Conservation (phyloP, 2,888 invertebrate genomes). For the Cabera pusaria region DNA sequence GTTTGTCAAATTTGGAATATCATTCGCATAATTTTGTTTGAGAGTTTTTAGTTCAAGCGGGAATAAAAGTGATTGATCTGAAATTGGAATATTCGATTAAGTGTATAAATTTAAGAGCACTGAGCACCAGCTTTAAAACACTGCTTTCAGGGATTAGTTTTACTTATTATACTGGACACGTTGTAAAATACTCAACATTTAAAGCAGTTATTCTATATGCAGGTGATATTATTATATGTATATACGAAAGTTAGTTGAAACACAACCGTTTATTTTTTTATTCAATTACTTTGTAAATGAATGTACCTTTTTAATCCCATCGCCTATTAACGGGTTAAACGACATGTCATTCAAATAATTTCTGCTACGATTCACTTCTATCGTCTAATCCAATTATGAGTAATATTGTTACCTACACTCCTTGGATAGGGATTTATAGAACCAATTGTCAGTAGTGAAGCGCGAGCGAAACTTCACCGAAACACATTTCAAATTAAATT, state of each 20-base stretch:
- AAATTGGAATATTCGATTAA: slow-evolving; percentile 6
- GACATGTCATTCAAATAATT: slow-evolving; percentile 67
- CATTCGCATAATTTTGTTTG: slow-evolving; percentile 19
- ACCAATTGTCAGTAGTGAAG: slow-evolving; percentile 6
- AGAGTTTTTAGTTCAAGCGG: background rate
- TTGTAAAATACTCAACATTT: too few species aligned
- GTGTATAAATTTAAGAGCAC: too few species aligned
- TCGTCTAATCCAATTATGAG: slow-evolving; percentile 63
- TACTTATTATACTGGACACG: too few species aligned
- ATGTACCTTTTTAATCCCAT: slow-evolving; percentile 34
- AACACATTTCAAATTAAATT: too few species aligned
- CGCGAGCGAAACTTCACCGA: background rate
- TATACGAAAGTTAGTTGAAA: too few species aligned
- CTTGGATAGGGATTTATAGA: slow-evolving; percentile 36
- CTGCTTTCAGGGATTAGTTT: too few species aligned
- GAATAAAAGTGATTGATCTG: slow-evolving; percentile 6
- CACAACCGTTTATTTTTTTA: slow-evolving; percentile 22
- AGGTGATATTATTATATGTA: too few species aligned
- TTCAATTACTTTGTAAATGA: slow-evolving; percentile 38
- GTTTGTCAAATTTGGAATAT: slow-evolving; percentile 35
- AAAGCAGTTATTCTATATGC: too few species aligned
- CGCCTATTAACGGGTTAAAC: slow-evolving; percentile 56
- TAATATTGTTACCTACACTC: slow-evolving; percentile 56
- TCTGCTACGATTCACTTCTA: slow-evolving; percentile 58
- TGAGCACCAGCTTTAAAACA: too few species aligned